phyloP scores from a whole-genome alignment of 1,140 invertebrate species.

The Drosophila subpulchrella region DNA sequence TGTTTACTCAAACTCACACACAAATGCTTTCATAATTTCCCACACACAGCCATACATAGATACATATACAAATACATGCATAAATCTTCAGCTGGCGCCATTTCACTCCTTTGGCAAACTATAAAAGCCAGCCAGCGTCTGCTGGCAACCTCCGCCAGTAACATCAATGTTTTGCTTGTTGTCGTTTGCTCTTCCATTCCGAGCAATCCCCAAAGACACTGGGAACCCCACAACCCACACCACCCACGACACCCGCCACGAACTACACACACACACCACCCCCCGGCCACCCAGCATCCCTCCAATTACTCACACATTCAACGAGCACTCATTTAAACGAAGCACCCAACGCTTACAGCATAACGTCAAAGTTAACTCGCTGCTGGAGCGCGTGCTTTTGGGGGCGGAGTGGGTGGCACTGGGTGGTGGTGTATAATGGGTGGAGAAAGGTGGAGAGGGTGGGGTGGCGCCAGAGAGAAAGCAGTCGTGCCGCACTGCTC shows the following conservation, averaged over 20 bases:
- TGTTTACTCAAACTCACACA: conserved; percentile 68
- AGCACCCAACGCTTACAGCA: conserved; percentile 78
- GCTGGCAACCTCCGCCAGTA: conserved; percentile 57
- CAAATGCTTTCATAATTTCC: conserved; percentile 76
- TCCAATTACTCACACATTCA: conserved; percentile 82
- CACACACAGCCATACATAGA: conserved; percentile 14
- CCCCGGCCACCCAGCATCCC: conserved; percentile 46
- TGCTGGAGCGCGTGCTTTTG: conserved; percentile 54
- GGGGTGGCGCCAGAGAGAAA: conserved; percentile 1
- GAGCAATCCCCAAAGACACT: conserved; percentile 14
- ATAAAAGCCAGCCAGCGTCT: conserved; percentile 67
- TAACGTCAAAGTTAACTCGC: conserved; percentile 77
- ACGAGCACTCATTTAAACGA: conserved; percentile 82
- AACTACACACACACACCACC: not conserved
- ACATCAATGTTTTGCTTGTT: conserved; percentile 73
- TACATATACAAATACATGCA: conserved; percentile 45
- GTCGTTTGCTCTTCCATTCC: conserved; percentile 72
- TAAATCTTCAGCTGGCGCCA: conserved; percentile 79
- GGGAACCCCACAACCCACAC: not conserved
- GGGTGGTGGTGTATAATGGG: not conserved
- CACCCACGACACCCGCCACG: not conserved
- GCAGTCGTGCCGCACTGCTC: conserved; percentile 38
- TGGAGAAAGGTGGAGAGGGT: not conserved
- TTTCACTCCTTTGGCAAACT: conserved; percentile 64
- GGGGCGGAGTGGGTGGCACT: conserved; percentile 10